phyloP scores from a whole-genome alignment of 2,797 vertebrate genomes.

The Sandelia bainsii region DNA sequence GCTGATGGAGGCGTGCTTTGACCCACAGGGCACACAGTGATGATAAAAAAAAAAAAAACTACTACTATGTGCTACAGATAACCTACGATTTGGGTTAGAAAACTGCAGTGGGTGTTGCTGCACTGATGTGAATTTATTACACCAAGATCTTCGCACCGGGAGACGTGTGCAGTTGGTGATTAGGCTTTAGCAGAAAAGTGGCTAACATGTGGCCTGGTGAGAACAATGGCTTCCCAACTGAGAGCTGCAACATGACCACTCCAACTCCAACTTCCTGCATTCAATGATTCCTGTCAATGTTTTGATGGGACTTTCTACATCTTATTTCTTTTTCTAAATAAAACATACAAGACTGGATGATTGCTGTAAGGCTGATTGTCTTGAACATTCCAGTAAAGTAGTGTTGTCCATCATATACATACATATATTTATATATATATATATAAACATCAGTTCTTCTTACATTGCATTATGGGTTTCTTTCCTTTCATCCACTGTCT shows the following conservation, averaged over 20 bases:
- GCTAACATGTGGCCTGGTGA: slow-evolving; percentile 31
- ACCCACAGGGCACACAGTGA: slow-evolving; percentile 35
- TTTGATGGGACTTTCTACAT: slow-evolving; percentile 13
- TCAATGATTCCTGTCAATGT: too few species aligned
- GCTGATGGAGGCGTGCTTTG: slow-evolving; percentile 48
- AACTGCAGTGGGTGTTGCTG: slow-evolving; percentile 8
- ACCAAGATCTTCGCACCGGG: slow-evolving; percentile 31
- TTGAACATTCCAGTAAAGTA: not conserved
- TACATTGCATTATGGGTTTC: not conserved
- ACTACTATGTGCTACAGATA: slow-evolving; percentile 34
- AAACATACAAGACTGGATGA: slow-evolving; percentile 23
- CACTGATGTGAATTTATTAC: slow-evolving; percentile 48
- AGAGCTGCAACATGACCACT: not conserved
- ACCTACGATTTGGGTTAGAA: slow-evolving; percentile 25
- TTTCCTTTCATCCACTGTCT: not conserved
- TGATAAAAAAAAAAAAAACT: slow-evolving; percentile 43
- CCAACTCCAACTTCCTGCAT: not conserved
- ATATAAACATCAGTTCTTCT: not conserved
- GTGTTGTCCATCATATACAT: too few species aligned
- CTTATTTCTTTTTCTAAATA: slow-evolving; percentile 17
- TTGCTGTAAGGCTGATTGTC: not conserved
- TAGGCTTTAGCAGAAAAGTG: slow-evolving; percentile 23
- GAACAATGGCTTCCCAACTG: slow-evolving; percentile 48
- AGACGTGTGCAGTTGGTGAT: slow-evolving; percentile 54
- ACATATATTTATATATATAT: too few species aligned